A percentile compares a stretch with the other conserved stretches of the same genome.
Evolutionary conservation across 2,113 vertebrate species (phyloP).

Genomic region (Lepisosteus osseus): DNA sequence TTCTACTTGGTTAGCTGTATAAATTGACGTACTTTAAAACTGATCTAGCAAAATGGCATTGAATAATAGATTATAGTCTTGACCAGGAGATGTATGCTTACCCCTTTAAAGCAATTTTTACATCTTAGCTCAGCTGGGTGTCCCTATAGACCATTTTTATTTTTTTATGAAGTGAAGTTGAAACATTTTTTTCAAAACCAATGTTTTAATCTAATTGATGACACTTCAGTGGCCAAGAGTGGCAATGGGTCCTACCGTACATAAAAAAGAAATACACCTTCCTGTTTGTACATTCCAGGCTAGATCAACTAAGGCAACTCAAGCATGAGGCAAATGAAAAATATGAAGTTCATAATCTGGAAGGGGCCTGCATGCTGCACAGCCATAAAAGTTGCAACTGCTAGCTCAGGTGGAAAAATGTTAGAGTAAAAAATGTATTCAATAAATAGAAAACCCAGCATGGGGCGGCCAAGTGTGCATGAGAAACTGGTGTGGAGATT

Average conservation of each 20-base stretch:
- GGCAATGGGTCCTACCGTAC: slow-evolving; percentile 77
- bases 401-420: slow-evolving; percentile 99
- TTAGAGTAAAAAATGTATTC: slow-evolving; percentile 97
- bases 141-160: slow-evolving; percentile 84
- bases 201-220: slow-evolving; percentile 85
- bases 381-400: slow-evolving; percentile 91
- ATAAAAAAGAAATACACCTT: slow-evolving; percentile 70
- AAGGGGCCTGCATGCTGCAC: slow-evolving; percentile 71
- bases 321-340: slow-evolving; percentile 84
- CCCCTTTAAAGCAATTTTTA: slow-evolving; percentile 84
- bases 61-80: slow-evolving; percentile 88
- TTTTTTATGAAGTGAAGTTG: slow-evolving; percentile 92
- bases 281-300: slow-evolving; percentile 90
- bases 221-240: slow-evolving; percentile 77
- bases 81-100: slow-evolving; percentile 89
- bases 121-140: slow-evolving; percentile 88
- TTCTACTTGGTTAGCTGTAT: slow-evolving; percentile 48
- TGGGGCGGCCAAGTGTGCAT: slow-evolving; percentile 93
- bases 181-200: slow-evolving; percentile 78
- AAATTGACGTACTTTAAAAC: slow-evolving; percentile 75
- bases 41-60: slow-evolving; percentile 77
- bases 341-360: slow-evolving; percentile 77
- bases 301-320: slow-evolving; percentile 83
- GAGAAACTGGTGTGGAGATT: slow-evolving; percentile 91
- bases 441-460: slow-evolving; percentile 99